Base-by-base conservation (phyloP, 2,797 vertebrate species). In the Melanotaenia boesemani region DNA sequence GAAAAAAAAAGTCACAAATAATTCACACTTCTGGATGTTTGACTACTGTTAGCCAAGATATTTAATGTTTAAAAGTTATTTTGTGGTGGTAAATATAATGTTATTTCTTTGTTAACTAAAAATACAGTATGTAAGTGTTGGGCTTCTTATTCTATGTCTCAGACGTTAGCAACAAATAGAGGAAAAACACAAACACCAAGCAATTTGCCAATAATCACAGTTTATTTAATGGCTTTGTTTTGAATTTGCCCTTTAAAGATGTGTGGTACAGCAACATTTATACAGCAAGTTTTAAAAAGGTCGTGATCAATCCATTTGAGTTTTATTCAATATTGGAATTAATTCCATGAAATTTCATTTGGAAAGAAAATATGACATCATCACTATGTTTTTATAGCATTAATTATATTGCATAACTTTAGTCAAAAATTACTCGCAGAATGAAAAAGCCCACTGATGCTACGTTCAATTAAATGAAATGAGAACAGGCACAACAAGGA, bases 381-480 rank as follows among this genome's bases (percentile, higher is more conserved):
- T 55, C 5, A 46, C 28, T 28, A 15, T 28, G 12, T 54, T 54
- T 54, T 70, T 56, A 36, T 48, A 8, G 8, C 39, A 26, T 64
- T 18, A 18, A n/a, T 55, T 50, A 0, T 48, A 22, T 11, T 30
- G 13, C 46, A 36, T 46, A 39, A 62, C 20, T n/a, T 59, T 13
- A 28, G 32, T 30, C 4, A 67, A 24, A 9, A 58, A 52, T 63
- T 50, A 4, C 30, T 13, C 0, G 20, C 7, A 60, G 76, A 56
- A 75, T 58, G 4, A 69, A 76, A 79, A 62, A 16, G 6, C 2
- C 59, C n/a, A 18, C 36, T 26, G 26, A 70, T 7, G 16, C 44
- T 46, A 34, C 48, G 8, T 56, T 76, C 59, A 70, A 73, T 77
- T 67, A 36, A 30, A 71, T 81, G 24, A 60, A 2, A 61, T 30